These are phyloP conservation scores for Apaloderma vittatum DNA, from an alignment of 2,113 vertebrate species.

Conservation along the genomic window DNA sequence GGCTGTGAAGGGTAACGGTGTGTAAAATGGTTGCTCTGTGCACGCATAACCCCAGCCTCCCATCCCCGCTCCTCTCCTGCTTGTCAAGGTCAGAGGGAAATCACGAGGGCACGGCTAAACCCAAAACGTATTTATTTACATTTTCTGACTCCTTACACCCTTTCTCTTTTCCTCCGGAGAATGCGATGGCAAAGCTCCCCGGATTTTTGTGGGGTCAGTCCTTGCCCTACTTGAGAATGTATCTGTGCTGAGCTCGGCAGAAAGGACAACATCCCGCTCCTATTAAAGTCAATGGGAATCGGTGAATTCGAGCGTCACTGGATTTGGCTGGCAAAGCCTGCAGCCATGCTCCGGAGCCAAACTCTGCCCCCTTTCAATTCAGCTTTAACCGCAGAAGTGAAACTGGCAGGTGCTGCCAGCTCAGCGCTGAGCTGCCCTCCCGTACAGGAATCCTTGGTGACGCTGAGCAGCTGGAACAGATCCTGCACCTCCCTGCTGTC, in stretches of 20 bases:
- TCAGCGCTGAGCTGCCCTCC: neutral
- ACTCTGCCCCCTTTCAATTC: neutral
- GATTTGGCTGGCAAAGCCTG: neutral
- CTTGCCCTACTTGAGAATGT: neutral
- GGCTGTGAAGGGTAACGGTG: neutral
- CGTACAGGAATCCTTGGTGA: constrained; percentile 34
- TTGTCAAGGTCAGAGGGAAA: neutral
- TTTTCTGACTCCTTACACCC: neutral
- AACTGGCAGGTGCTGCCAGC: neutral
- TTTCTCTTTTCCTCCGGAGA: neutral
- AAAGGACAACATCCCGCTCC: neutral
- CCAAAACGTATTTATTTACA: neutral
- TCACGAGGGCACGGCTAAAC: neutral
- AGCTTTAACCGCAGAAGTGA: neutral
- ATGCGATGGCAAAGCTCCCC: neutral
- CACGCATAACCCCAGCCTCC: neutral
- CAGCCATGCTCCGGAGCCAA: neutral
- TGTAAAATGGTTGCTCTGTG: constrained; percentile 19
- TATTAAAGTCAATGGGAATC: constrained; percentile 18
- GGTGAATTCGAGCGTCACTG: neutral
- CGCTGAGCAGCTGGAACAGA: constrained; percentile 22
- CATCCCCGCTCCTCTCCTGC: neutral
- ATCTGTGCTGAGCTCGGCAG: neutral
- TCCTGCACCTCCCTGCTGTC: neutral
- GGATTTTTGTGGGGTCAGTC: neutral